These are phyloP conservation scores for silkworm (Bombyx mori) DNA, from an alignment of 1,140 invertebrate species.

Conservation along the genomic window ASM3026992v2 NC_085111.1:12050001-12050500, in stretches of 20 bases:
- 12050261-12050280: conserved; percentile 81
- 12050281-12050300: conserved; percentile 86
- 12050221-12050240: conserved; percentile 58
- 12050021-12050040: conserved; percentile 40
- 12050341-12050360: no score
- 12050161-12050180: conserved; percentile 43
- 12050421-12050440: no score
- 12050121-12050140: conserved; percentile 48
- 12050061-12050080: background rate
- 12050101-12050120: conserved; percentile 53
- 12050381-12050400: background rate
- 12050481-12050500: no score
- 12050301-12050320: conserved; percentile 41
- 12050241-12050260: conserved; percentile 37
- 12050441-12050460: no score
- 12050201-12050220: conserved; percentile 24
- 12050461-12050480: no score
- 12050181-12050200: conserved; percentile 30
- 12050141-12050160: conserved; percentile 57
- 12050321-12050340: conserved; percentile 26
- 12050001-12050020: conserved; percentile 21
- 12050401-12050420: no score
- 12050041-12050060: conserved; percentile 47
- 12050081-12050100: conserved; percentile 57
- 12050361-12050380: no score